Conservation (phyloP, 2,797 vertebrate genomes). For the Pseudotriccus pelzelni region DNA sequence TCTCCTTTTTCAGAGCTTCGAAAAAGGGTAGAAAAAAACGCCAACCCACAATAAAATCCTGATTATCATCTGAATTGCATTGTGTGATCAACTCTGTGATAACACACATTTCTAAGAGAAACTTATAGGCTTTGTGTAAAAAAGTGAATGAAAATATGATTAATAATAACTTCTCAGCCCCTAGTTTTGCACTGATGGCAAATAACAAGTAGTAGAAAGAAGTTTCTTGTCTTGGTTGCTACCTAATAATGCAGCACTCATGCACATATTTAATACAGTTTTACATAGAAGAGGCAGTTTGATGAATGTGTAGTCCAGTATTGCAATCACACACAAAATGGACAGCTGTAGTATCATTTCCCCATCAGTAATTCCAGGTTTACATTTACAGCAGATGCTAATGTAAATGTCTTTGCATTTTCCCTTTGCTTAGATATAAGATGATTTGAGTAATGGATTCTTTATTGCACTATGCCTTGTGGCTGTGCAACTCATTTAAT, state of each 20-base stretch:
- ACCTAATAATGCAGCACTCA: neutral
- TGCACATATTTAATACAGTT: neutral
- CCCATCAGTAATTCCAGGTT: neutral
- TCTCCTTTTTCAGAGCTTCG: neutral
- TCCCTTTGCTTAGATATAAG: conserved; percentile 39
- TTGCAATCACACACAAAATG: neutral
- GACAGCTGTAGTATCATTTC: conserved; percentile 3
- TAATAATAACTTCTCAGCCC: neutral
- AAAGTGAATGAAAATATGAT: neutral
- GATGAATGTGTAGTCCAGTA: neutral
- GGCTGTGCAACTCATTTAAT: conserved; percentile 37
- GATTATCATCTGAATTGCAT: neutral
- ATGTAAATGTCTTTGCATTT: conserved; percentile 47
- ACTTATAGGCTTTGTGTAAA: neutral
- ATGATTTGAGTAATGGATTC: conserved; percentile 39
- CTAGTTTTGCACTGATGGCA: neutral
- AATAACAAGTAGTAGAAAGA: neutral
- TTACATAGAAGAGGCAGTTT: conserved; percentile 16
- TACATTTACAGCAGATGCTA: neutral
- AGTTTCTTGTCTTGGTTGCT: neutral
- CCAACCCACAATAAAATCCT: neutral
- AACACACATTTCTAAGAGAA: neutral
- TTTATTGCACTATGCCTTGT: conserved; percentile 31
- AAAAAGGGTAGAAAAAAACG: neutral
- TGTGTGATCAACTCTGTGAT: neutral